Evolutionary conservation across 2,113 vertebrate species (phyloP).

Genomic region (Peromyscus californicus): DNA sequence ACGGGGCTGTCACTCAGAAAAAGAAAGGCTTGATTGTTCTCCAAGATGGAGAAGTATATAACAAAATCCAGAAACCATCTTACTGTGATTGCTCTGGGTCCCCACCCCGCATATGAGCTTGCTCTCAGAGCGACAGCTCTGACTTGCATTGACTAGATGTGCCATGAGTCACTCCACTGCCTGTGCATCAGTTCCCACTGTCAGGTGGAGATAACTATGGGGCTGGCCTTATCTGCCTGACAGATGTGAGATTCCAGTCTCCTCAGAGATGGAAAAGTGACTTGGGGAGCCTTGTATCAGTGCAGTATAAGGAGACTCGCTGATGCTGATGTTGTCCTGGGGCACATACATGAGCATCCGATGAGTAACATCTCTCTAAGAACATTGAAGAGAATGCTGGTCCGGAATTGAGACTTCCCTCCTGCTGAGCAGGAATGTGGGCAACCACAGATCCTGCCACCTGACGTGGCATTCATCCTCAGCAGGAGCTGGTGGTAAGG

Average conservation of each 20-base stretch:
- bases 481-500: accelerated
- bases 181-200: neutral
- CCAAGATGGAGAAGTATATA: too few relatives aligned
- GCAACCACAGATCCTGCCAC: neutral
- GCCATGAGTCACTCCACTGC: neutral
- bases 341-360: neutral
- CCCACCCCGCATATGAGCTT: neutral
- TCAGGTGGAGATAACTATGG: neutral
- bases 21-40: neutral
- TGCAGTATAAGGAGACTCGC: neutral
- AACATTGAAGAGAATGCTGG: neutral
- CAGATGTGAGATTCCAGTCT: neutral
- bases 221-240: neutral
- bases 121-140: neutral
- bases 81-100: accelerated
- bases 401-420: neutral
- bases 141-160: neutral
- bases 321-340: neutral
- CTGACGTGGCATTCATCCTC: neutral
- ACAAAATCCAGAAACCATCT: neutral
- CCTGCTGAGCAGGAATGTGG: accelerated
- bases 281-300: neutral
- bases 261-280: neutral
- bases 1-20: neutral
- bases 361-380: neutral